Conservation (phyloP, 1,140 invertebrate species). For the Zaprionus lachaisei region DNA sequence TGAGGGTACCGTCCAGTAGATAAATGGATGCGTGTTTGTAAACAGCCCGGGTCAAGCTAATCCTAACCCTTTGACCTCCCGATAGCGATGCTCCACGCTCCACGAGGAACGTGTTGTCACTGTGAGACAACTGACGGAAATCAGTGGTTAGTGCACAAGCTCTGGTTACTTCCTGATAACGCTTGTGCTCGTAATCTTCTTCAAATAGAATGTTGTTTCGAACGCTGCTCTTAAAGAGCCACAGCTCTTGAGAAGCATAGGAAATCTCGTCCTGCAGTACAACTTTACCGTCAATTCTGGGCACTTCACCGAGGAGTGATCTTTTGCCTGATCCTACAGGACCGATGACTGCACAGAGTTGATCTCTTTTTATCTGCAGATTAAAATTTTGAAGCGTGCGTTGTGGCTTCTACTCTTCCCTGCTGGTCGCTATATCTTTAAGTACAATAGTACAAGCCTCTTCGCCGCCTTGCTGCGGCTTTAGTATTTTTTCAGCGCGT, state of each 20-base stretch:
- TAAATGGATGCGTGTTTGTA: constrained; percentile 90
- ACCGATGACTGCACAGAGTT: constrained; percentile 91
- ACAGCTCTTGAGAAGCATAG: constrained; percentile 91
- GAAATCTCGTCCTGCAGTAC: constrained; percentile 88
- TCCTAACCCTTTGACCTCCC: constrained; percentile 94
- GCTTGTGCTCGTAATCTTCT: constrained; percentile 87
- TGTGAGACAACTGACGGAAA: constrained; percentile 91
- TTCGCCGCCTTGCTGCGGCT: constrained; percentile 21
- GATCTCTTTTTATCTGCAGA: constrained; percentile 87
- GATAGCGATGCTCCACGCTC: constrained; percentile 93
- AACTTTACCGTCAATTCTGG: constrained; percentile 87
- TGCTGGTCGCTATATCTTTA: constrained; percentile 86
- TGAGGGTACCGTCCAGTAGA: constrained; percentile 92
- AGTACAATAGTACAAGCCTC: constrained; percentile 84
- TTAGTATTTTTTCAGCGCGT: constrained; percentile 79
- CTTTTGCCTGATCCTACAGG: constrained; percentile 93
- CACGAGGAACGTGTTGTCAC: constrained; percentile 92
- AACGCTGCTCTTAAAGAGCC: constrained; percentile 89
- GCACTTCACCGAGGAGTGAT: constrained; percentile 90
- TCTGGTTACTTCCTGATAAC: constrained; percentile 89
- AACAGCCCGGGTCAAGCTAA: constrained; percentile 91
- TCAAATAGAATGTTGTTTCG: constrained; percentile 94
- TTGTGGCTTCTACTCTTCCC: constrained; percentile 85
- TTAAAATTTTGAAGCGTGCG: constrained; percentile 87
- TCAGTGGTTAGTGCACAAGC: constrained; percentile 90